These are phyloP conservation scores for Tachuris rubrigastra DNA, from an alignment of 2,113 vertebrate genomes.

Conservation along the genomic window DNA sequence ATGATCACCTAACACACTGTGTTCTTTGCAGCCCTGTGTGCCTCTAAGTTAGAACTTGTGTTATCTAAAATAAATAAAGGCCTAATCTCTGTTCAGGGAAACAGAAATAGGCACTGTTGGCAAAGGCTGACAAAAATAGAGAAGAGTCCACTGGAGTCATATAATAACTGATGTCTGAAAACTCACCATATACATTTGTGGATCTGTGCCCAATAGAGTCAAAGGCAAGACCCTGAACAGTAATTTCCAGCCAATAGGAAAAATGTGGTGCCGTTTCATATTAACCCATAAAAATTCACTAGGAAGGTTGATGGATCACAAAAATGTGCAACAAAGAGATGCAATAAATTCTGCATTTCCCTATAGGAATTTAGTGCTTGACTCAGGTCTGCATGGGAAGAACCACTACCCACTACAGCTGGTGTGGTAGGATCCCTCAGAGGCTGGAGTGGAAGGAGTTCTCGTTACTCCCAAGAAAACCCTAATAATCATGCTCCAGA, in stretches of 20 bases:
- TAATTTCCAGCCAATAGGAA: neutral
- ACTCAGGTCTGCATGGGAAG: neutral
- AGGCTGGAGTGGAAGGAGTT: neutral
- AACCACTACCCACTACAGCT: rapidly evolving
- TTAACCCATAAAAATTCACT: neutral
- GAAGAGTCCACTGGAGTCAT: neutral
- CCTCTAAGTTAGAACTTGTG: neutral
- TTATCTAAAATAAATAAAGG: neutral
- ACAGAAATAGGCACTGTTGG: neutral
- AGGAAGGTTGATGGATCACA: neutral
- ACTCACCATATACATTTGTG: neutral
- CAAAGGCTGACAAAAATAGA: neutral
- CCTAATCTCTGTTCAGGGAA: neutral
- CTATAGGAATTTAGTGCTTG: neutral
- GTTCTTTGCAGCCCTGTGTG: neutral
- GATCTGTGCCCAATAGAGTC: neutral
- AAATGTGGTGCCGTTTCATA: neutral
- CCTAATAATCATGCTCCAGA: neutral
- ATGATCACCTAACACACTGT: rapidly evolving
- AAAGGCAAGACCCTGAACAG: neutral
- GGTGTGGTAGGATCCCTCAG: neutral
- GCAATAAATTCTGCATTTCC: neutral
- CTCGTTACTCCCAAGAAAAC: neutral
- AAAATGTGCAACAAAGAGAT: neutral
- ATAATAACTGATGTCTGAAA: neutral